phyloP scores from a whole-genome alignment of 2,113 vertebrate species.

The Ornithorhynchus anatinus region DNA sequence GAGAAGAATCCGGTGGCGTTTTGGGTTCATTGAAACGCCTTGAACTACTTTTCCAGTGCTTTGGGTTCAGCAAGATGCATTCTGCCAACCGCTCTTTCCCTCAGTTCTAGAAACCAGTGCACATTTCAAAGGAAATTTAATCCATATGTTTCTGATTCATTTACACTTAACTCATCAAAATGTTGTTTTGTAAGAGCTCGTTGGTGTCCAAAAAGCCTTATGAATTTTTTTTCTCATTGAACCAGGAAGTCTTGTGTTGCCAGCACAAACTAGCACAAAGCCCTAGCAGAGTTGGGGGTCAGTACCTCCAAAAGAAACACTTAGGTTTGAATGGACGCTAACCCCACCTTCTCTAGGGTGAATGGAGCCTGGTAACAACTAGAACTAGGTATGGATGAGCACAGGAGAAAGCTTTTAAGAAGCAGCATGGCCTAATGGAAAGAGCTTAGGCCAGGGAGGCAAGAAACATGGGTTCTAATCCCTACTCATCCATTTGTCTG shows the following conservation, averaged over 20 bases:
- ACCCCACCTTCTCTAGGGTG: too few relatives aligned
- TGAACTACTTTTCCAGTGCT: slow-evolving; percentile 30
- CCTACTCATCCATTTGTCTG: too few relatives aligned
- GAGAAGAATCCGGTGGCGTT: slow-evolving; percentile 34
- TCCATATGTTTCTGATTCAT: slow-evolving; percentile 70
- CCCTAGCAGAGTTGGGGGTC: slow-evolving; percentile 29
- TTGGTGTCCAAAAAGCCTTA: slow-evolving; percentile 63
- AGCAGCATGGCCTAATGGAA: too few relatives aligned
- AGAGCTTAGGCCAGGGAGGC: too few relatives aligned
- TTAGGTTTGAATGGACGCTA: too few relatives aligned
- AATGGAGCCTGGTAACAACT: too few relatives aligned
- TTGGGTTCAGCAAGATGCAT: slow-evolving; percentile 57
- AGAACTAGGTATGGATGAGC: too few relatives aligned
- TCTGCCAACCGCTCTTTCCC: slow-evolving; percentile 57
- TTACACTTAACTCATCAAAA: slow-evolving; percentile 71
- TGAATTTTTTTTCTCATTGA: slow-evolving; percentile 60
- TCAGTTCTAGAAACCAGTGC: slow-evolving; percentile 64
- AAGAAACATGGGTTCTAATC: too few relatives aligned
- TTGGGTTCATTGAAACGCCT: slow-evolving; percentile 34
- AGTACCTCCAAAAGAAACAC: slow-evolving; percentile 31
- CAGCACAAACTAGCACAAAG: slow-evolving; percentile 54
- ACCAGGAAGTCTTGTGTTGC: slow-evolving; percentile 51
- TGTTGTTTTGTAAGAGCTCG: slow-evolving; percentile 68
- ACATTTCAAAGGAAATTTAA: slow-evolving; percentile 68
- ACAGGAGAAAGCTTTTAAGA: too few relatives aligned